phyloP scores from a whole-genome alignment of 2,113 vertebrate genomes.

The Chaetura pelagica region DNA sequence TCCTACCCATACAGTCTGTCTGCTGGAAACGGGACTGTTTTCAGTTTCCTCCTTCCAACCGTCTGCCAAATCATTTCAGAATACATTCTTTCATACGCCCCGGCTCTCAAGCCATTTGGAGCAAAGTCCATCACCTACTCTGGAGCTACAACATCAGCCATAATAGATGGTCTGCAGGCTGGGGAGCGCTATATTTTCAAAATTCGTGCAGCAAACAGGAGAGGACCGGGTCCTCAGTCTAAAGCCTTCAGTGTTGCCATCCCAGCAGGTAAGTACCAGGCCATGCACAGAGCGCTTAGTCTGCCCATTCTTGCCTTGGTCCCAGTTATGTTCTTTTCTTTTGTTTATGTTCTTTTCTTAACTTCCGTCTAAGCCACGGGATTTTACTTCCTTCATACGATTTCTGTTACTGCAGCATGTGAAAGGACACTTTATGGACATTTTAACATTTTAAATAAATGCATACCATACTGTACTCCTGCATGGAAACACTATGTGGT shows the following conservation, averaged over 20 bases:
- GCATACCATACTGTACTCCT: background rate
- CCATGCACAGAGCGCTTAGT: background rate
- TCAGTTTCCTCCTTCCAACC: constrained; percentile 80
- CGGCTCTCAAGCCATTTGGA: constrained; percentile 96
- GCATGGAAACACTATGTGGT: background rate
- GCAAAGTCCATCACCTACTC: constrained; percentile 91
- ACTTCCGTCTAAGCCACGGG: background rate
- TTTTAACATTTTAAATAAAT: background rate
- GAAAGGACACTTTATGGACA: background rate
- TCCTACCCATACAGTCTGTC: constrained; percentile 77
- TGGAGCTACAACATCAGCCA: constrained; percentile 86
- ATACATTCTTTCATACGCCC: constrained; percentile 97
- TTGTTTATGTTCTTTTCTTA: background rate
- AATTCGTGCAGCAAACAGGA: constrained; percentile 93
- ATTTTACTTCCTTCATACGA: background rate
- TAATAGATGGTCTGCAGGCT: constrained; percentile 89
- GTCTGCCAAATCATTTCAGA: constrained; percentile 89
- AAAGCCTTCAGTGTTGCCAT: constrained; percentile 90
- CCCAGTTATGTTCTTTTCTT: background rate
- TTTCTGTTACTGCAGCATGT: background rate
- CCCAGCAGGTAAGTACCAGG: constrained; percentile 85
- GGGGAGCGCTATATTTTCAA: constrained; percentile 98
- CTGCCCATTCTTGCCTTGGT: background rate
- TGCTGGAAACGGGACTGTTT: constrained; percentile 76
- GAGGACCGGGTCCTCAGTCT: constrained; percentile 92